phyloP scores from a whole-genome alignment of 2,797 vertebrate species.

The Crocodylus rhombifer region DNA sequence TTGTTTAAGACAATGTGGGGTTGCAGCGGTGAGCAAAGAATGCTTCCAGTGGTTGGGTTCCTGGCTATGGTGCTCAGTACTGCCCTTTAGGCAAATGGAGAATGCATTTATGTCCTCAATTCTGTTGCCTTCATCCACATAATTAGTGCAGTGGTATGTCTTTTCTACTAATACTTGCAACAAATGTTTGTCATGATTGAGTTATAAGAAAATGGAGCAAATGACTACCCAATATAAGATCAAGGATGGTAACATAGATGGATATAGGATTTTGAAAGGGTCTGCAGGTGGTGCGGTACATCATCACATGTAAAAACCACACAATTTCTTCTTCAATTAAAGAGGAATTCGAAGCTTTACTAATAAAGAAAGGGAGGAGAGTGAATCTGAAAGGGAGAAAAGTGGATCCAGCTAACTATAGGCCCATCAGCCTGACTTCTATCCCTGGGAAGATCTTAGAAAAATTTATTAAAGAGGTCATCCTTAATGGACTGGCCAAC shows the following conservation, averaged over 20 bases:
- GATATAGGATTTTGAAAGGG: no score
- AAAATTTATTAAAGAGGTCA: no score
- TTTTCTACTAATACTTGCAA: neutral
- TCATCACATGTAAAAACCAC: no score
- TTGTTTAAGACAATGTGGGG: constrained; percentile 18
- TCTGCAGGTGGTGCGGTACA: no score
- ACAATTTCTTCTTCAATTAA: no score
- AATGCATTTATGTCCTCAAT: neutral
- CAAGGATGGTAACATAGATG: neutral
- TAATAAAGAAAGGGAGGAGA: no score
- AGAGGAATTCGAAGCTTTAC: no score
- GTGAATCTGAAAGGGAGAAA: no score
- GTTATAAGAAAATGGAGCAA: neutral
- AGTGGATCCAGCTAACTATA: no score
- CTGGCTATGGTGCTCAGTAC: constrained; percentile 6
- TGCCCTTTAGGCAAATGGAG: neutral
- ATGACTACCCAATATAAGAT: neutral
- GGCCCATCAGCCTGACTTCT: no score
- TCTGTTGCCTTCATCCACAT: neutral
- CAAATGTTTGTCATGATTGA: neutral
- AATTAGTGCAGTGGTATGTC: neutral
- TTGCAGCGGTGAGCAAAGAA: neutral
- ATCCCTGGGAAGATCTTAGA: no score
- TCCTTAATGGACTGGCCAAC: no score
- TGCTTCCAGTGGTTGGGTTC: neutral